phyloP scores from a whole-genome alignment of 2,113 vertebrate species.

The Mus pahari region DNA sequence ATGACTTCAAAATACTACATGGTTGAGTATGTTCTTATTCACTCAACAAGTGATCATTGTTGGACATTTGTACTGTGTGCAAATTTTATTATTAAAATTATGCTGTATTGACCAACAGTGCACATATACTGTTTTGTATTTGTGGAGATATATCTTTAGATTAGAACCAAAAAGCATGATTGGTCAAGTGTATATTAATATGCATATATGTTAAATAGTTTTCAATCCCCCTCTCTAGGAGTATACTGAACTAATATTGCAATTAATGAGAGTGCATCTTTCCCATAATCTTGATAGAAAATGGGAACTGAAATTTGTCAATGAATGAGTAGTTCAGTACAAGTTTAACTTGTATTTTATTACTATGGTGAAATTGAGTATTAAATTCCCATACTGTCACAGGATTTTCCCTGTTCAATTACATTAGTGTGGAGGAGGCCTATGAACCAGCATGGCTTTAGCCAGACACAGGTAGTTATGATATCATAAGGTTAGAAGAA shows the following conservation, averaged over 20 bases:
- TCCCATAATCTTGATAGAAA: neutral
- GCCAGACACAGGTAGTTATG: too few species aligned
- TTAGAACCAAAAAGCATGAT: neutral
- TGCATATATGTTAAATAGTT: neutral
- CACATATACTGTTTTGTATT: neutral
- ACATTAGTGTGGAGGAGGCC: too few species aligned
- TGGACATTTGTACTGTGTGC: neutral
- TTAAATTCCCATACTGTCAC: neutral
- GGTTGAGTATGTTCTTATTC: neutral
- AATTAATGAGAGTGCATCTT: neutral
- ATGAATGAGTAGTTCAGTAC: neutral
- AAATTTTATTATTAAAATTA: slow-evolving; percentile 1
- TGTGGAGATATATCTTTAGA: slow-evolving; percentile 22
- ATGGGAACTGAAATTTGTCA: neutral
- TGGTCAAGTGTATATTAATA: neutral
- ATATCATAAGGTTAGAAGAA: too few species aligned
- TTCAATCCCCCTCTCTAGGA: neutral
- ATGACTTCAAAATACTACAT: neutral
- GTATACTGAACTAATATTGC: neutral
- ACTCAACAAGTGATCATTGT: neutral
- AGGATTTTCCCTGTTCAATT: too few species aligned
- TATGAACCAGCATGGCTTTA: too few species aligned
- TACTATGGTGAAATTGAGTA: neutral
- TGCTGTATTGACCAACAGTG: neutral
- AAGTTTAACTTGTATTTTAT: neutral